Evolutionary conservation across 2,888 invertebrate species (phyloP).

Genomic region (Leptopilina drosophilae): DNA sequence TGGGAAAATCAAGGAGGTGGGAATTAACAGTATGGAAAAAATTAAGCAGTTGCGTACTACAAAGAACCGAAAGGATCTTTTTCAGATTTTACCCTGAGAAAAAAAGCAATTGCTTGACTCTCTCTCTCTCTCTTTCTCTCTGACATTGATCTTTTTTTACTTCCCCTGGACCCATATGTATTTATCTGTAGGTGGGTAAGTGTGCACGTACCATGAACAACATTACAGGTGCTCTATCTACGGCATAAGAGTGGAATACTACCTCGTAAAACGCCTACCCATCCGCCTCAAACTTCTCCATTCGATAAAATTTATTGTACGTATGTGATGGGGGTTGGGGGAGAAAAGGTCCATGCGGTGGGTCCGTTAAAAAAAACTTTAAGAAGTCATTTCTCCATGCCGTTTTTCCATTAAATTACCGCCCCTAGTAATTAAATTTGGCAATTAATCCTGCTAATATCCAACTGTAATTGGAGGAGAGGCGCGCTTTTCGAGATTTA

Average conservation of each 20-base stretch:
- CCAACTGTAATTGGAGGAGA: conserved; percentile 41
- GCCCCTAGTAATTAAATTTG: conserved; percentile 38
- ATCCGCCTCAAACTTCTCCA: conserved; percentile 41
- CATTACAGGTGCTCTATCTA: conserved; percentile 48
- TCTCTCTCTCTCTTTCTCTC: neutral
- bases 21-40: no score
- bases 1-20: no score
- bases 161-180: conserved; percentile 26
- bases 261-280: conserved; percentile 56
- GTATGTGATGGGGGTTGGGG: conserved; percentile 17
- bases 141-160: conserved; percentile 10
- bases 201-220: conserved; percentile 39
- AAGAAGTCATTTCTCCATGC: conserved; percentile 34
- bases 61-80: no score
- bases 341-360: conserved; percentile 34
- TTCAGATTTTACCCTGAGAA: conserved; percentile 40
- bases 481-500: conserved; percentile 29
- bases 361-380: conserved; percentile 31
- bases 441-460: conserved; percentile 41
- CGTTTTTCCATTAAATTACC: conserved; percentile 36
- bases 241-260: conserved; percentile 39
- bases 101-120: conserved; percentile 44
- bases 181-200: conserved; percentile 27
- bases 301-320: conserved; percentile 38
- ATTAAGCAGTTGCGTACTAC: no score